phyloP scores from a whole-genome alignment of 2,888 invertebrate genomes.

The Melikaiella ostensackeni region DNA sequence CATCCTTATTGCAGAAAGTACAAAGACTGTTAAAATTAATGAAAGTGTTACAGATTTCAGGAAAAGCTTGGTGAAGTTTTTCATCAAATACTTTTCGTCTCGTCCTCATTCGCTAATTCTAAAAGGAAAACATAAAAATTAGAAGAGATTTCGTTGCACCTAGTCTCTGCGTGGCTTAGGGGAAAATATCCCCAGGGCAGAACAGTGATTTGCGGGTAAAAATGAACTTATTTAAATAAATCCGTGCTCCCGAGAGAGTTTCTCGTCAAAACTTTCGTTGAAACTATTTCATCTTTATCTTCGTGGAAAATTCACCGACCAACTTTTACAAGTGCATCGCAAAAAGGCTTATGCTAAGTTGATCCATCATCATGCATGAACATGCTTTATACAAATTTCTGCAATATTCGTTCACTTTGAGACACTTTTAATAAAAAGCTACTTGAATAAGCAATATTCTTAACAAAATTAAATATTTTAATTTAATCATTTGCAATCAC shows the following conservation, averaged over 20 bases:
- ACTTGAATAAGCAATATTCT: no score
- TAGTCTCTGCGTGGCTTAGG: not conserved
- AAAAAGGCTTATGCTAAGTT: not conserved
- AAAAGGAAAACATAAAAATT: not conserved
- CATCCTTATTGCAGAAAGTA: not conserved
- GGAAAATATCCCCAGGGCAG: not conserved
- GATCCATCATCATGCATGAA: not conserved
- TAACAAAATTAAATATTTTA: no score
- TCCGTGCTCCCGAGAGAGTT: not conserved
- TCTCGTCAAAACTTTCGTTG: constrained; percentile 6
- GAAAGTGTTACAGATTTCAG: not conserved
- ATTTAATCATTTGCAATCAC: no score
- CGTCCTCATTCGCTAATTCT: not conserved
- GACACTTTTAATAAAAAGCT: not conserved
- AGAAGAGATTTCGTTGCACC: not conserved
- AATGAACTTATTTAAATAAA: not conserved
- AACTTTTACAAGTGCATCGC: not conserved
- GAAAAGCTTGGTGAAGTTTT: not conserved
- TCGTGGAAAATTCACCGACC: not conserved
- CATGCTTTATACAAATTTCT: not conserved
- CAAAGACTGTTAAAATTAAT: not conserved
- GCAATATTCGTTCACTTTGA: not conserved
- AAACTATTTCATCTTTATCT: not conserved
- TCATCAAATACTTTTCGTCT: not conserved
- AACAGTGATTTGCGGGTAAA: not conserved